Percentiles rank a stretch among this genome's conserved stretches.
Evolutionary conservation across 2,113 vertebrate genomes (phyloP).

Genomic region (Dasyornis broadbenti): DNA sequence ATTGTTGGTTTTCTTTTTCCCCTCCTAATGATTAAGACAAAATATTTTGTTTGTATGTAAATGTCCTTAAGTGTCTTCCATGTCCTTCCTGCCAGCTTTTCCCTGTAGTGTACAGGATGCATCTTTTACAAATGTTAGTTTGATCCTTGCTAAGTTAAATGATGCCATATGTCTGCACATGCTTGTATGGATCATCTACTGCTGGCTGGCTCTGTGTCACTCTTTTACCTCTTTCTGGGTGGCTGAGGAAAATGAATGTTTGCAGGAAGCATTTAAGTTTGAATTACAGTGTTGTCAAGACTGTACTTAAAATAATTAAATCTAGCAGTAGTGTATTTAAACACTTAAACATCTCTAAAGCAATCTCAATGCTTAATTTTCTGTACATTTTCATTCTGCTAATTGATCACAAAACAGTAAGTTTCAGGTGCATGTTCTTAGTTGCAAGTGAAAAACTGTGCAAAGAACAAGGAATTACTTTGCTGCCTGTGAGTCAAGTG

Average conservation of each 20-base stretch:
- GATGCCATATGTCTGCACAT: background rate
- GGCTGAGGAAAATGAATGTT: background rate
- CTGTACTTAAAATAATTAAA: background rate
- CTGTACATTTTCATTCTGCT: background rate
- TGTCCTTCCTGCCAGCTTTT: background rate
- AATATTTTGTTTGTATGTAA: background rate
- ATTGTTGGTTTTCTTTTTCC: rapidly evolving
- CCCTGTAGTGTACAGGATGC: background rate
- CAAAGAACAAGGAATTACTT: background rate
- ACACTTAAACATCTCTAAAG: background rate
- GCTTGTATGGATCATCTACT: background rate
- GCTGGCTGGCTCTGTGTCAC: background rate
- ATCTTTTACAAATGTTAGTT: background rate
- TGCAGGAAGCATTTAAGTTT: background rate
- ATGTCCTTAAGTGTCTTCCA: background rate
- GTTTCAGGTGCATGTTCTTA: background rate
- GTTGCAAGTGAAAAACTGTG: background rate
- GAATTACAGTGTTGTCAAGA: background rate
- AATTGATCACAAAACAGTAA: background rate
- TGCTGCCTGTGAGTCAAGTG: background rate
- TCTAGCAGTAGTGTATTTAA: background rate
- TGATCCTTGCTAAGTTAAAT: background rate
- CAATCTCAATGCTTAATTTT: background rate
- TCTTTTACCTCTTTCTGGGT: background rate
- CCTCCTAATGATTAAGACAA: background rate